Conservation (phyloP, 2,888 invertebrate genomes). For the Mimumesa dahlbomi region DNA sequence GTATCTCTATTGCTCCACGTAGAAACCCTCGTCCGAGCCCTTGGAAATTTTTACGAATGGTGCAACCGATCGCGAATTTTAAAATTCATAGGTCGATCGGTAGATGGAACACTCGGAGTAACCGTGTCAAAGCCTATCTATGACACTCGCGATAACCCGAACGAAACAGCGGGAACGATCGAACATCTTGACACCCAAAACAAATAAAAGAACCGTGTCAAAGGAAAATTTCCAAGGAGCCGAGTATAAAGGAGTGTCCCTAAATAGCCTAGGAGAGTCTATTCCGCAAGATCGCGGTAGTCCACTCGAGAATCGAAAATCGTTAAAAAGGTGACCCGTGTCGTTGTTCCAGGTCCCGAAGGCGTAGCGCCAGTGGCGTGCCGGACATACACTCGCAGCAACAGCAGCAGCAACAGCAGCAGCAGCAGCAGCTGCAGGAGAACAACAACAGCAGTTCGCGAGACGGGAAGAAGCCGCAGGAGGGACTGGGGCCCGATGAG, state of each 20-base stretch:
- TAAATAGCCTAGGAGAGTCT: not conserved
- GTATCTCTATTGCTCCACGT: no score
- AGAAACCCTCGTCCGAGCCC: no score
- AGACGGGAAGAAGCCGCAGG: conserved; percentile 74
- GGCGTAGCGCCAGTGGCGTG: conserved; percentile 90
- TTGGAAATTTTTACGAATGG: no score
- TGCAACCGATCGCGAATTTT: no score
- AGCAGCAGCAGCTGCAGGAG: conserved; percentile 82
- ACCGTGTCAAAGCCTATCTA: no score
- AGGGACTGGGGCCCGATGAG: conserved; percentile 80
- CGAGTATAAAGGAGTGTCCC: not conserved
- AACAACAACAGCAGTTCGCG: conserved; percentile 79
- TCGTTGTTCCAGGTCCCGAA: conserved; percentile 86
- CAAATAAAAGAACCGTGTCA: not conserved
- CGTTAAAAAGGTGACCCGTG: conserved; percentile 23
- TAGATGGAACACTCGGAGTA: no score
- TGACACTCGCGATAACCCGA: no score
- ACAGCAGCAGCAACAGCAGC: conserved; percentile 84
- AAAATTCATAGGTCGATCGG: no score
- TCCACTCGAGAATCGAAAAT: conserved; percentile 31
- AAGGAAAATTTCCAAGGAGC: conserved; percentile 19
- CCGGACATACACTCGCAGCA: conserved; percentile 87
- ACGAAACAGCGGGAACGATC: no score
- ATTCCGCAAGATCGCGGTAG: not conserved
- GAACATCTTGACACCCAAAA: no score